Conservation (phyloP, 2,797 vertebrate genomes). For the Melanotaenia parkinsoni region DNA sequence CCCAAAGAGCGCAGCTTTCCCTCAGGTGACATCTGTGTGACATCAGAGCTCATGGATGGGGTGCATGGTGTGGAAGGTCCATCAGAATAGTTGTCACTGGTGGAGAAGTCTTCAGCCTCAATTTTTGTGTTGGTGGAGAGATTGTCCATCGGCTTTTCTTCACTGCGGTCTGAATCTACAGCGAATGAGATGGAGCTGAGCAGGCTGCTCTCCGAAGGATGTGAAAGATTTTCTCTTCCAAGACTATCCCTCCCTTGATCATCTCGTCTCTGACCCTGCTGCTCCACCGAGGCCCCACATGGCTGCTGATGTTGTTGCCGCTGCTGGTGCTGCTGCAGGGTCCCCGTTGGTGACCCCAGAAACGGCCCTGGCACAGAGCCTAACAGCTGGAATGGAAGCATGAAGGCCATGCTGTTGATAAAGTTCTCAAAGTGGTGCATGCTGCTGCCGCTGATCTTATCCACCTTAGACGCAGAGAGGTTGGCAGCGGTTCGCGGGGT, state of each 20-base stretch:
- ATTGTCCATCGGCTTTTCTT: conserved; percentile 77
- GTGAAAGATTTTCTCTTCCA: conserved; percentile 62
- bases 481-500: conserved; percentile 78
- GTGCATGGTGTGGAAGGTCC: conserved; percentile 86
- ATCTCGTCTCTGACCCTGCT: conserved; percentile 58
- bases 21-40: conserved; percentile 88
- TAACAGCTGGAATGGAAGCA: conserved; percentile 95
- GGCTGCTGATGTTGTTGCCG: conserved; percentile 77
- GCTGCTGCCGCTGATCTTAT: conserved; percentile 82
- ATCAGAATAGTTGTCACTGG: conserved; percentile 84
- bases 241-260: conserved; percentile 46
- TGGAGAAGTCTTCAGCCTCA: conserved; percentile 86
- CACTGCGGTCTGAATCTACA: conserved; percentile 81
- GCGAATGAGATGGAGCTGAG: conserved; percentile 82
- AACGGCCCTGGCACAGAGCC: conserved; percentile 90
- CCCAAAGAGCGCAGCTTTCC: conserved; percentile 82
- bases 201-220: conserved; percentile 80
- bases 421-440: conserved; percentile 96
- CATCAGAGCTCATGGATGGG: conserved; percentile 85
- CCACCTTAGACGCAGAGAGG: conserved; percentile 78
- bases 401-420: conserved; percentile 94
- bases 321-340: conserved; percentile 75
- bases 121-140: conserved; percentile 78
- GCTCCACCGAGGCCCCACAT: conserved; percentile 64
- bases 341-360: conserved; percentile 86